Conservation (phyloP, 1,140 invertebrate genomes). For the Cepaea nemoralis region DNA sequence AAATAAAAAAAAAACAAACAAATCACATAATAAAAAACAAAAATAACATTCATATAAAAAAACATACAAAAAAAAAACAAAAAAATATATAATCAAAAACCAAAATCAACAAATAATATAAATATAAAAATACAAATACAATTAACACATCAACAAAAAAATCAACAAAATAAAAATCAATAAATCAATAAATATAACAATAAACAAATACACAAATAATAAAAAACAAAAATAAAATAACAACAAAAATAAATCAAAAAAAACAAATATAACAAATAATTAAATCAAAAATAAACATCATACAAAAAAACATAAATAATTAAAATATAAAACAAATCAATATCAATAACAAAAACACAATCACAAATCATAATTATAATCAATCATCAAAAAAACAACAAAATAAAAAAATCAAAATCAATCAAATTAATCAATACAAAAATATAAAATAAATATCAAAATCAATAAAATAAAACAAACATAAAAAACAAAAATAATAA, state of each 20-base stretch:
- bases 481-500: not conserved
- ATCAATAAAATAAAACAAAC: not conserved
- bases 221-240: not conserved
- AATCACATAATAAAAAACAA: not conserved
- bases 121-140: not conserved
- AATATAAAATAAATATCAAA: not conserved
- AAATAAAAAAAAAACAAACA: not conserved
- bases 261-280: not conserved
- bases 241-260: not conserved
- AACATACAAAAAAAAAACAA: not conserved
- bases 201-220: not conserved
- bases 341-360: not conserved
- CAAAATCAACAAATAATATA: not conserved
- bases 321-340: not conserved
- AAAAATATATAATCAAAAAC: not conserved
- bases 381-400: not conserved
- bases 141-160: not conserved
- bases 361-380: not conserved
- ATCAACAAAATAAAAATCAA: not conserved
- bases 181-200: too few relatives aligned
- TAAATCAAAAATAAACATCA: not conserved
- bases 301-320: not conserved
- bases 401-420: not conserved
- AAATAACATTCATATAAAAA: not conserved
- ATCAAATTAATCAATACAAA: not conserved